These are phyloP conservation scores for Heliothis subflexa DNA, from an alignment of 1,140 invertebrate species.

Conservation along the genomic window DNA sequence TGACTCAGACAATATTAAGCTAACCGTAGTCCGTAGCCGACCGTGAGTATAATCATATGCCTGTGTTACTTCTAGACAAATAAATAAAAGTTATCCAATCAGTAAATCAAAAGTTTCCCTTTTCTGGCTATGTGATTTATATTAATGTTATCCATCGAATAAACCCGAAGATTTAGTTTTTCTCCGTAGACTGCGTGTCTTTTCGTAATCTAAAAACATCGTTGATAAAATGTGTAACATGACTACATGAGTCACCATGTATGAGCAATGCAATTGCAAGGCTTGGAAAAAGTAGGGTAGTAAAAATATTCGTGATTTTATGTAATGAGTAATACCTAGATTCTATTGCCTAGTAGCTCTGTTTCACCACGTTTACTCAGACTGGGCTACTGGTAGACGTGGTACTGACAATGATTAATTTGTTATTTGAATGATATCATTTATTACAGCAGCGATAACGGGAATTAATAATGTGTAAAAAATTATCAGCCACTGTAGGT, in stretches of 20 bases:
- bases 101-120: too few species aligned
- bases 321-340: conserved; percentile 1
- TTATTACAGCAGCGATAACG: not conserved
- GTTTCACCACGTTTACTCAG: not conserved
- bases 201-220: conserved; percentile 23
- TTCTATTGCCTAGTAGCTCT: not conserved
- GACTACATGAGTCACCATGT: conserved; percentile 22
- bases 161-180: too few species aligned
- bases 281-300: conserved; percentile 5
- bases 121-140: too few species aligned
- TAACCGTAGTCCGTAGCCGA: too few species aligned
- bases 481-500: not conserved
- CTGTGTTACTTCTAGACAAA: too few species aligned
- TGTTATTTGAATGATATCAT: not conserved
- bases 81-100: too few species aligned
- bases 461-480: not conserved
- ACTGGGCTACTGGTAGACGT: not conserved
- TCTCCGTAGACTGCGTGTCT: conserved; percentile 1
- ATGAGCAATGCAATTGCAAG: conserved; percentile 33
- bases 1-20: too few species aligned
- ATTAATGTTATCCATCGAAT: too few species aligned
- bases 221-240: conserved; percentile 9
- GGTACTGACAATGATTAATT: not conserved
- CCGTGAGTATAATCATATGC: too few species aligned
- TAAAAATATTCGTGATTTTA: conserved; percentile 33